Conservation (phyloP, 2,113 vertebrate species). For the Eulacestoma nigropectus region DNA sequence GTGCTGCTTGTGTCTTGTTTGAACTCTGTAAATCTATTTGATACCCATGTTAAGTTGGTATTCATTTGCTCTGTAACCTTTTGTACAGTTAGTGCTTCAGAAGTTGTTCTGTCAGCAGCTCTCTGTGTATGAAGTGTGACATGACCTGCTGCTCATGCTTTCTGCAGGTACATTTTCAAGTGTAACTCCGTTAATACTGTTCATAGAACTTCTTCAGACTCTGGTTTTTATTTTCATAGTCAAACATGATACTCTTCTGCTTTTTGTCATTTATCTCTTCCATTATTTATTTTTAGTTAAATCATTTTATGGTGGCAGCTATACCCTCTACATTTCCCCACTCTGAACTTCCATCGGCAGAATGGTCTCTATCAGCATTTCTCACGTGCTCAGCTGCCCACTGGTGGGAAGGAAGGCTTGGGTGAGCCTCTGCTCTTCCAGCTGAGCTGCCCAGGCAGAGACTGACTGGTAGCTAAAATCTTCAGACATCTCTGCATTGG, state of each 20-base stretch:
- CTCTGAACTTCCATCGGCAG: background rate
- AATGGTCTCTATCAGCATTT: background rate
- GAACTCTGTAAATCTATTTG: background rate
- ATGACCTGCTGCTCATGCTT: background rate
- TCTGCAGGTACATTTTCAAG: background rate
- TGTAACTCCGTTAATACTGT: background rate
- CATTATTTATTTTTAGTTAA: background rate
- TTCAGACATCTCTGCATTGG: background rate
- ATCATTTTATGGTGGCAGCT: background rate
- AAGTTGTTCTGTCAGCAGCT: background rate
- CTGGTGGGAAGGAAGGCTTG: no score
- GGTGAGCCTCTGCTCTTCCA: background rate
- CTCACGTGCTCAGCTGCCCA: background rate
- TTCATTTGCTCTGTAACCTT: background rate
- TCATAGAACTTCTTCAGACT: background rate
- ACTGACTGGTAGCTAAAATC: background rate
- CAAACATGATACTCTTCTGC: background rate
- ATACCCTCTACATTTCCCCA: rapidly evolving
- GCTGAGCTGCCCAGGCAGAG: background rate
- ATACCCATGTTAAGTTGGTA: background rate
- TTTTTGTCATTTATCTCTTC: background rate
- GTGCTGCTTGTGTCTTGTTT: background rate
- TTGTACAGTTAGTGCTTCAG: background rate
- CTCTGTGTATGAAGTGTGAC: background rate
- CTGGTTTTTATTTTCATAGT: background rate